phyloP scores from a whole-genome alignment of 2,888 invertebrate genomes.

The Chydorus sphaericus region DNA sequence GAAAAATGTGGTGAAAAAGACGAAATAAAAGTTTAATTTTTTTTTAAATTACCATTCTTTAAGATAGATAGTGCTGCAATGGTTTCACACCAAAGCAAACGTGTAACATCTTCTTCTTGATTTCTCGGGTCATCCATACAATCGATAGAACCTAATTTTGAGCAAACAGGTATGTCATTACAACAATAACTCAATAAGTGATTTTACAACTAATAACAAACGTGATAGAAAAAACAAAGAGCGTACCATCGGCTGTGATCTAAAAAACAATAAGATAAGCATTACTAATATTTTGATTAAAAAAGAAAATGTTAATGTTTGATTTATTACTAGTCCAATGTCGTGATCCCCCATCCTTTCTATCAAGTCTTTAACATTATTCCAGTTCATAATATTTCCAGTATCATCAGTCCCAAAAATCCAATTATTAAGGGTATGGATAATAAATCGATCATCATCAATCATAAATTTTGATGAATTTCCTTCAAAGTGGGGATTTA shows the following conservation, averaged over 20 bases:
- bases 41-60: constrained; percentile 32
- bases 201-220: no score
- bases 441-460: constrained; percentile 70
- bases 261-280: constrained; percentile 24
- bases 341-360: constrained; percentile 35
- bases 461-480: constrained; percentile 59
- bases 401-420: constrained; percentile 70
- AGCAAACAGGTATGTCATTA: no score
- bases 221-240: no score
- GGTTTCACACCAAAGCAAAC: constrained; percentile 69
- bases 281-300: not conserved
- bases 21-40: not conserved
- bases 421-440: constrained; percentile 64
- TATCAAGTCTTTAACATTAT: constrained; percentile 50
- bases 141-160: no score
- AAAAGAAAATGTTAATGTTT: not conserved
- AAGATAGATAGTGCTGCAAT: constrained; percentile 58
- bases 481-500: constrained; percentile 86
- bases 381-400: constrained; percentile 60
- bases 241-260: constrained; percentile 91
- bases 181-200: no score
- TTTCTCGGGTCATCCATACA: constrained; percentile 67
- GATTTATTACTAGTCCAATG: constrained; percentile 26
- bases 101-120: constrained; percentile 65
- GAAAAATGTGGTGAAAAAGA: not conserved